Base-by-base conservation (phyloP, 2,797 vertebrate genomes). In the Anguilla obscura region DNA sequence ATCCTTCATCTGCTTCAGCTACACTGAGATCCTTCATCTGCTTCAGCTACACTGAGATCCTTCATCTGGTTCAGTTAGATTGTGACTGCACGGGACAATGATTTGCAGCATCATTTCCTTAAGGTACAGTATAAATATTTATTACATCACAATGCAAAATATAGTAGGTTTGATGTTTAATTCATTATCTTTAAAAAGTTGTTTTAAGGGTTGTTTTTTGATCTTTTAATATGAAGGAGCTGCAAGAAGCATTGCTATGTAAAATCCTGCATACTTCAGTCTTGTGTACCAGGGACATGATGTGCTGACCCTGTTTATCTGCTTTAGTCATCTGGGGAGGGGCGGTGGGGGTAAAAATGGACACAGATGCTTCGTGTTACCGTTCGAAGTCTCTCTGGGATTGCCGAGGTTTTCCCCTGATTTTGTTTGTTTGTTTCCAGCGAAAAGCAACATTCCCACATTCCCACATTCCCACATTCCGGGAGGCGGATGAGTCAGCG, bases 391-490 rank as follows among this genome's bases (percentile, higher is more conserved):
- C 85, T 54, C 88, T 27, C 24, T 5, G 27, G 33, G 80, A 58
- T 58, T 58, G 40, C 52, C 21, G 21, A 48, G 85, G 8, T 40
- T 40, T 40, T 40, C 79, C 85, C 45, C 40, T 14, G 9, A 14
- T 21, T 40, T 50, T 89, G 66, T 89, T 89, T 89, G 85, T 89
- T 89, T 89, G 88, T 89, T 89, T 84, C 52, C 36, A 50, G 74
- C 54, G 45, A 86, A 86, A 84, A 84, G 30, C 48, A 71, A 80
- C 33, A 84, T 58, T 52, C 52, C 88, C 45, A 80, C 33, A 86
- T 58, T 52, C 52, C 88, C 45, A 7, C 54, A 56, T 52, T 52
- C 54, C 8, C 52, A 88, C 76, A 86, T 88, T 86, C 85, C 85
- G 3, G 48, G 60, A 60, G 10, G 16, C 5, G 33, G n/a, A 69